These are phyloP conservation scores for Larimichthys polyactis DNA, from an alignment of 2,113 vertebrate species.

Conservation along the genomic window DNA sequence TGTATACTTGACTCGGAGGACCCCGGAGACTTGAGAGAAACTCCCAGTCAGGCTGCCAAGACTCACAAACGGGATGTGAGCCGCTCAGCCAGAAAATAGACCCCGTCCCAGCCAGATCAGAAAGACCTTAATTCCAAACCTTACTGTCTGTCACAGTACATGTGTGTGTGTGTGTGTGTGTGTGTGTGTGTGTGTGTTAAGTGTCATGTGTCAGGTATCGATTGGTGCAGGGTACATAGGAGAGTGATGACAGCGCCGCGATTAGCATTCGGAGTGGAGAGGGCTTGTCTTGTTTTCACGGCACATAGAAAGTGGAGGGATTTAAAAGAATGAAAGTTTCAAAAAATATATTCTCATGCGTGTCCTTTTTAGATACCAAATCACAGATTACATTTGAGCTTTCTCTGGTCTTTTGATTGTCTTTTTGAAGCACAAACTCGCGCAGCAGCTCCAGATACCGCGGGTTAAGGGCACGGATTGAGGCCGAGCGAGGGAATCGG, in stretches of 20 bases:
- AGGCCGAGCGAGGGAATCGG: slow-evolving; percentile 43
- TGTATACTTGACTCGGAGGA: slow-evolving; percentile 43
- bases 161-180: slow-evolving; percentile 31
- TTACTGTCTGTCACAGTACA: slow-evolving; percentile 51
- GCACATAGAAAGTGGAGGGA: neutral
- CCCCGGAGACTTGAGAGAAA: slow-evolving; percentile 71
- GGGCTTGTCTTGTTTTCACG: neutral
- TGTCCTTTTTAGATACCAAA: slow-evolving; percentile 5
- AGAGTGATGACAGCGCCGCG: slow-evolving; percentile 43
- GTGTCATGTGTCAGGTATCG: slow-evolving; percentile 48
- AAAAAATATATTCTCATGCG: neutral
- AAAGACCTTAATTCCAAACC: slow-evolving; percentile 57
- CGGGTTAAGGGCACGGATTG: slow-evolving; percentile 20
- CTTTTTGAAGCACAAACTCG: slow-evolving; percentile 7
- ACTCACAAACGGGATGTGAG: slow-evolving; percentile 77
- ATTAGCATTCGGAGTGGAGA: slow-evolving; percentile 20
- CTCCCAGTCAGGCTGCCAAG: slow-evolving; percentile 76
- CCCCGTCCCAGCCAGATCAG: slow-evolving; percentile 52
- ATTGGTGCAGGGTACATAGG: slow-evolving; percentile 41
- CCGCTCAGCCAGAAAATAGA: slow-evolving; percentile 74
- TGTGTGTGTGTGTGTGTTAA: slow-evolving; percentile 28
- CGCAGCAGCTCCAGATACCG: slow-evolving; percentile 15
- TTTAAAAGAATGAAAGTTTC: slow-evolving; percentile 6
- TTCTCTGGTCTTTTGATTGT: slow-evolving; percentile 12
- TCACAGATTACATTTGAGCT: slow-evolving; percentile 7